Conservation (phyloP, 2,797 vertebrate genomes). For the Arnoldichthys spilopterus region DNA sequence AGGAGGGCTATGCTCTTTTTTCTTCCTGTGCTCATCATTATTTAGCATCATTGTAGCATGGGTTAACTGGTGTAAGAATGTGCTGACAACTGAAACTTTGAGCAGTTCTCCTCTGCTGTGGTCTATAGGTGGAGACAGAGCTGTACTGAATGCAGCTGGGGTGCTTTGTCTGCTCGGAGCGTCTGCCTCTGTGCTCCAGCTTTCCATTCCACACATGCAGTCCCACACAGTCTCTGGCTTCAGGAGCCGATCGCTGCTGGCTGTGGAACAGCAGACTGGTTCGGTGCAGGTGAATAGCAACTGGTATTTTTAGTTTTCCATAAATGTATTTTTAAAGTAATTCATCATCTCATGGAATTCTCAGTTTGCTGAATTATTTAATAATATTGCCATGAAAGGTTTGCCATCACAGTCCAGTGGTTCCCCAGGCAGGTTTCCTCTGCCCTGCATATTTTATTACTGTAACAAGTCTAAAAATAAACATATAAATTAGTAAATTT, state of each 20-base stretch:
- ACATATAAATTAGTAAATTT: too few species aligned
- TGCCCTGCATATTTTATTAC: not conserved
- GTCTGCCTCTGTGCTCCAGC: slow-evolving; percentile 58
- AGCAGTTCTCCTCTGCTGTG: slow-evolving; percentile 56
- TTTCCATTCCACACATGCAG: not conserved
- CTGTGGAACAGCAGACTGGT: slow-evolving; percentile 22
- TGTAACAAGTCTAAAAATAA: too few species aligned
- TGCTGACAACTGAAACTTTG: slow-evolving; percentile 33
- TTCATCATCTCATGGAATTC: not conserved
- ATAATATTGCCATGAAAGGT: not conserved
- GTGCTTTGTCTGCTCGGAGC: slow-evolving; percentile 74
- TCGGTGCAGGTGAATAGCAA: slow-evolving; percentile 60
- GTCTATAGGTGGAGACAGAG: slow-evolving; percentile 54
- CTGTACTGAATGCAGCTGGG: slow-evolving; percentile 72
- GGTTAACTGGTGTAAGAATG: not conserved
- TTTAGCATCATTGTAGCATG: not conserved
- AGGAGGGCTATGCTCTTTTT: not conserved
- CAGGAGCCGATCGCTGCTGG: slow-evolving; percentile 80
- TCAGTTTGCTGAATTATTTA: not conserved
- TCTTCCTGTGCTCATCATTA: not conserved
- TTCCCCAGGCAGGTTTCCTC: not conserved
- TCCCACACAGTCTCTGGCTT: slow-evolving; percentile 59
- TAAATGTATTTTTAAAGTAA: not conserved
- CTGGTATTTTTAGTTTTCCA: not conserved
- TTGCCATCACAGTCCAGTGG: not conserved